phyloP scores from a whole-genome alignment of 2,888 invertebrate genomes.

The Loripinus fragilis region DNA sequence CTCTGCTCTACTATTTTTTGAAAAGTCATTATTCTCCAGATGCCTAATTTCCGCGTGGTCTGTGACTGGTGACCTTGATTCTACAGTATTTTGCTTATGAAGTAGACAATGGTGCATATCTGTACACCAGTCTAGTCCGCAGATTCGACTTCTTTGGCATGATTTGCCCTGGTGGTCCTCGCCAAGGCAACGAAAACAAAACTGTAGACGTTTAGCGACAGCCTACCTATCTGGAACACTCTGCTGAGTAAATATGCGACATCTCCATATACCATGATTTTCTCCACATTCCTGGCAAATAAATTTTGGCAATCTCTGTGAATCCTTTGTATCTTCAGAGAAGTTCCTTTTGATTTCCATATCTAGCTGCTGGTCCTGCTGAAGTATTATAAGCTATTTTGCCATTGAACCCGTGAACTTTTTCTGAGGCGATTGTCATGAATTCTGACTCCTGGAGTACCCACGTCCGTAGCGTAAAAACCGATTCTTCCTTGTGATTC shows the following conservation, averaged over 20 bases:
- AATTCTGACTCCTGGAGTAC: too few species aligned
- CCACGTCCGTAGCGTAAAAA: constrained; percentile 11
- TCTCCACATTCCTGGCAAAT: too few species aligned
- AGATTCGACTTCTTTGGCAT: constrained; percentile 4
- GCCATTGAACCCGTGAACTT: constrained; percentile 22
- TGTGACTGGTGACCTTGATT: neutral
- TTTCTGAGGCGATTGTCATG: constrained; percentile 23
- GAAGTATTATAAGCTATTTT: neutral
- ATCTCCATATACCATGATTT: too few species aligned
- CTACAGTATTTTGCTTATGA: constrained; percentile 1
- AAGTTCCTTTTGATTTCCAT: constrained; percentile 7
- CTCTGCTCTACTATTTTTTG: neutral
- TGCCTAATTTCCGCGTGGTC: neutral
- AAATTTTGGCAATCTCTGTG: neutral
- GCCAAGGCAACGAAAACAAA: too few species aligned
- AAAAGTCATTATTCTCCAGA: neutral
- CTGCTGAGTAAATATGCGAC: too few species aligned
- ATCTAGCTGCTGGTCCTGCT: constrained; percentile 3
- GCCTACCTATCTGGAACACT: too few species aligned
- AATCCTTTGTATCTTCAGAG: neutral
- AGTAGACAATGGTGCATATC: constrained; percentile 38
- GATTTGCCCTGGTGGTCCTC: constrained; percentile 28
- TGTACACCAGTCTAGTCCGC: constrained; percentile 30
- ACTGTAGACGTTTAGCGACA: constrained; percentile 24
- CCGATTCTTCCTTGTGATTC: constrained; percentile 22